Percentiles rank a stretch among this genome's conserved stretches.
Conservation (phyloP, 2,113 vertebrate species). For the Mohoua ochrocephala region DNA sequence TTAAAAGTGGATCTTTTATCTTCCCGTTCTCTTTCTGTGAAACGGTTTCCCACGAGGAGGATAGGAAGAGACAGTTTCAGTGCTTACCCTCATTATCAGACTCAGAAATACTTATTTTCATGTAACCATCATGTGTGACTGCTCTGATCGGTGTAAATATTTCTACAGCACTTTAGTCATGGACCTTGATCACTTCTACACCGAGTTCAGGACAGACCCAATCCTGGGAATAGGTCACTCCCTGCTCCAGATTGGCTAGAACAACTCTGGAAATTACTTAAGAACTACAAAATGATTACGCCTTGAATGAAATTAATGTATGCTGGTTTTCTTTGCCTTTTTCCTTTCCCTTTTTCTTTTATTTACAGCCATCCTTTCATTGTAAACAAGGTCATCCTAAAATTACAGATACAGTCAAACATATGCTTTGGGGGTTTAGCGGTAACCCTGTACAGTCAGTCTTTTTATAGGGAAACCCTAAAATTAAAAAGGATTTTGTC, state of each 20-base stretch:
- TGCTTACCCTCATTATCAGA: background rate
- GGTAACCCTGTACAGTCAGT: constrained; percentile 17
- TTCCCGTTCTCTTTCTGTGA: background rate
- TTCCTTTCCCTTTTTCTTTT: background rate
- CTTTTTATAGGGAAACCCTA: constrained; percentile 64
- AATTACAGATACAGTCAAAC: constrained; percentile 67
- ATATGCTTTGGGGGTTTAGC: constrained; percentile 56
- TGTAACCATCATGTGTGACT: background rate
- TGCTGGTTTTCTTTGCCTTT: background rate
- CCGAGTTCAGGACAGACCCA: background rate
- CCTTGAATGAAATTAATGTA: background rate
- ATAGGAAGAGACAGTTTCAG: background rate
- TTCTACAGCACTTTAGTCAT: background rate
- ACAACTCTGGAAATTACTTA: background rate
- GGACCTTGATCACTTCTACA: background rate
- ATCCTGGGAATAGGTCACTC: background rate
- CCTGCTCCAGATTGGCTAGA: background rate
- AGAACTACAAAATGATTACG: background rate
- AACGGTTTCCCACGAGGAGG: background rate
- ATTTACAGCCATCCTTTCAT: constrained; percentile 45
- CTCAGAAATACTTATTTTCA: background rate
- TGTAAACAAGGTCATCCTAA: constrained; percentile 72
- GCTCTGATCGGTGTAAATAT: background rate
- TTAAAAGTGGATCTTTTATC: background rate
- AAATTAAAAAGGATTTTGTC: constrained; percentile 71